These are phyloP conservation scores for Crotophaga sulcirostris DNA, from an alignment of 2,113 vertebrate species.

Conservation along the genomic window DNA sequence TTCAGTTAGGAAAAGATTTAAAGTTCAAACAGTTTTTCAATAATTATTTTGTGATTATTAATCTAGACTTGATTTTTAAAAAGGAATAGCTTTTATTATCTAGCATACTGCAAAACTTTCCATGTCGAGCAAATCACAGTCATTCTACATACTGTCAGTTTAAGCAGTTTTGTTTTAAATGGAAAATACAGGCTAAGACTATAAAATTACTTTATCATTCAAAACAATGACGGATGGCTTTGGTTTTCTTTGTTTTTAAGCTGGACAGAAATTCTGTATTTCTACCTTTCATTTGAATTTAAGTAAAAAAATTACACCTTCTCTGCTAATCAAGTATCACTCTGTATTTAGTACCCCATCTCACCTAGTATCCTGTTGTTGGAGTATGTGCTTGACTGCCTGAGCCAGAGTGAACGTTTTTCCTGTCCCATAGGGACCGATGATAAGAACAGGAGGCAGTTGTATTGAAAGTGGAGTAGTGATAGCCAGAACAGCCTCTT, in stretches of 20 bases:
- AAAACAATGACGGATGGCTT: neutral
- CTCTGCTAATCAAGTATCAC: neutral
- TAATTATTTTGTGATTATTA: neutral
- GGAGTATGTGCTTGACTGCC: constrained; percentile 98
- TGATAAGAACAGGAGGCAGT: constrained; percentile 96
- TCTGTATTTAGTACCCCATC: neutral
- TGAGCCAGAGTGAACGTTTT: constrained; percentile 99
- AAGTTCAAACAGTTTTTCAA: constrained; percentile 23
- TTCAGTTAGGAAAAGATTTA: constrained; percentile 8
- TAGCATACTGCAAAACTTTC: neutral
- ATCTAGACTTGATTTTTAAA: neutral
- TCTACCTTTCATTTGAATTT: neutral
- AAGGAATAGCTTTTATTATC: neutral
- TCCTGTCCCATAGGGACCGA: constrained; percentile 97
- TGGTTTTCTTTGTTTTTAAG: neutral
- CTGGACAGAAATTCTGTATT: neutral
- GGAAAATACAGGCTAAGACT: neutral
- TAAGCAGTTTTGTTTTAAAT: neutral
- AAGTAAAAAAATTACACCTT: neutral
- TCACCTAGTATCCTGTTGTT: constrained; percentile 93
- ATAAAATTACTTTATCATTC: neutral
- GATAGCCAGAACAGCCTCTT: constrained; percentile 97
- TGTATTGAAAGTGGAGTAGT: constrained; percentile 90
- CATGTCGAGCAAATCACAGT: neutral
- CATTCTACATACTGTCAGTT: neutral